These are phyloP conservation scores for Andricus quercusramuli DNA, from an alignment of 2,888 invertebrate species.

Conservation along the genomic window DNA sequence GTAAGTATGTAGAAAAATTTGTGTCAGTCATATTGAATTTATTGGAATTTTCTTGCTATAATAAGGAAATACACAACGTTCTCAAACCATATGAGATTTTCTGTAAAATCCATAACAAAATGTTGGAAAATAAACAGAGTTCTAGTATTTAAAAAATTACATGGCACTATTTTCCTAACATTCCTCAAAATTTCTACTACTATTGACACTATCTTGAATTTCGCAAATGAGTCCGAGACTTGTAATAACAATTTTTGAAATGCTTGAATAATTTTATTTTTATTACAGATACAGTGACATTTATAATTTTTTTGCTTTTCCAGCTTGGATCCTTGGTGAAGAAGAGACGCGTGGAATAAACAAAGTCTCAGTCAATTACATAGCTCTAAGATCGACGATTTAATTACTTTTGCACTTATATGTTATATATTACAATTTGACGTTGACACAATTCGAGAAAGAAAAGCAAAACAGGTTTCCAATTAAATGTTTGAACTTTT, in stretches of 20 bases:
- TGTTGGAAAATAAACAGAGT: no score
- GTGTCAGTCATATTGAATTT: no score
- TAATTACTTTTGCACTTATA: not conserved
- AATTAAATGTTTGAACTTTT: not conserved
- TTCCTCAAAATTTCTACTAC: no score
- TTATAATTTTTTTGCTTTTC: constrained; percentile 64
- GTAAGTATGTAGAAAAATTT: no score
- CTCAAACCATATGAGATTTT: no score
- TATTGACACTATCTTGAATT: no score
- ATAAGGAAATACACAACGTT: no score
- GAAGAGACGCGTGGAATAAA: constrained; percentile 87
- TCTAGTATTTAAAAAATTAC: no score
- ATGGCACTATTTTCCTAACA: no score
- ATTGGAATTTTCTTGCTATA: no score
- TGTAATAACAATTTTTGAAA: constrained; percentile 39
- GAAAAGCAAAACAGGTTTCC: not conserved
- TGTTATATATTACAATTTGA: constrained; percentile 16
- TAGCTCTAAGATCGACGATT: not conserved
- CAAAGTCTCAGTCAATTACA: constrained; percentile 29
- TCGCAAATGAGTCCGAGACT: no score
- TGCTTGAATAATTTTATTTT: constrained; percentile 39
- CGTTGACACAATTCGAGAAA: not conserved
- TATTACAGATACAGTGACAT: not conserved
- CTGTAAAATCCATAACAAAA: no score
- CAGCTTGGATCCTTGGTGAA: constrained; percentile 89